Evolutionary conservation across 1,140 invertebrate species (phyloP).

Genomic region (Thaumetopoea pityocampa): DNA sequence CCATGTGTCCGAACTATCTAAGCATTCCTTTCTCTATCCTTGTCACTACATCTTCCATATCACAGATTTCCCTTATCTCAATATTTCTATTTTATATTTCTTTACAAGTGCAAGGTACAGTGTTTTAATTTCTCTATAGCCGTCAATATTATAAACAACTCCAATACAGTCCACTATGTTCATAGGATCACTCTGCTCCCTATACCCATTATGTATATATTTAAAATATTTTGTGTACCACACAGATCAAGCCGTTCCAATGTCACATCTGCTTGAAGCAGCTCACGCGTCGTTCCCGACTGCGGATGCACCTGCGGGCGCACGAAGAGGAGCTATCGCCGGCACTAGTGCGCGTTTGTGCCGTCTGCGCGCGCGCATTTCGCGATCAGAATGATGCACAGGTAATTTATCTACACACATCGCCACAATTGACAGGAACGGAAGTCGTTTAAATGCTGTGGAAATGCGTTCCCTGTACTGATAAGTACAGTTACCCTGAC

Average conservation of each 20-base stretch:
- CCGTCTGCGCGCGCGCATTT: slow-evolving; percentile 56
- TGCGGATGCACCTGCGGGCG: slow-evolving; percentile 69
- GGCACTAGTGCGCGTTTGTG: slow-evolving; percentile 51
- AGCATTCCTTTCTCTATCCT: too few species aligned
- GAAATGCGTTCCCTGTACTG: too few species aligned
- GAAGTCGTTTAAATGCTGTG: background rate
- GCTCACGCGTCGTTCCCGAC: slow-evolving; percentile 65
- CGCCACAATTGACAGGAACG: too few species aligned
- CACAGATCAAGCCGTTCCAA: slow-evolving; percentile 73
- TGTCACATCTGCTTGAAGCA: slow-evolving; percentile 76
- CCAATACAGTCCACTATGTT: too few species aligned
- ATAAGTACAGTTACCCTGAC: too few species aligned
- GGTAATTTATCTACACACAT: slow-evolving; percentile 23
- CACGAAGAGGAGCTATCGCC: slow-evolving; percentile 60
- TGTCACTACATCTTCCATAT: too few species aligned
- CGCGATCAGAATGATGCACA: slow-evolving; percentile 43
- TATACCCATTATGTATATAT: background rate
- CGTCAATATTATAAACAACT: background rate
- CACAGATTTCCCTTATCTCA: too few species aligned
- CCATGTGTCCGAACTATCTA: too few species aligned
- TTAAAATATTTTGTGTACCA: background rate
- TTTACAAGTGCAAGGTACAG: too few species aligned
- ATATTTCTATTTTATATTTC: too few species aligned
- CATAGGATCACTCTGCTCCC: too few species aligned
- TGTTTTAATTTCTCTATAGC: slow-evolving; percentile 1